Evolutionary conservation across 2,888 invertebrate genomes (phyloP).

Genomic region (Lepidochrysops patricia): DNA sequence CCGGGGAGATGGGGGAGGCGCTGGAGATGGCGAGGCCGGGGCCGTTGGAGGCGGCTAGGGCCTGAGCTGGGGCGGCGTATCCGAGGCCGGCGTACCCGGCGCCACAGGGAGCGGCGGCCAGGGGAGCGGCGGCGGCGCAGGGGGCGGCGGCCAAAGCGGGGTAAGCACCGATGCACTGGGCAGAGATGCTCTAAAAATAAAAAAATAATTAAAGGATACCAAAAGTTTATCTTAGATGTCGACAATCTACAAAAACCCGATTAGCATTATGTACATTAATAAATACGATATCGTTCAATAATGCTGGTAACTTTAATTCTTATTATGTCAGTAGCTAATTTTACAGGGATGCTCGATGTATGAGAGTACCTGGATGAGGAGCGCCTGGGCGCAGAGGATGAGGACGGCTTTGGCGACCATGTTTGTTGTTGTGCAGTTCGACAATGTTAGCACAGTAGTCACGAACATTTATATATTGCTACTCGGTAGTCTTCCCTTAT

Average conservation of each 20-base stretch:
- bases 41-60: slow-evolving; percentile 22
- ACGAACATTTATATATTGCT: slow-evolving; percentile 6
- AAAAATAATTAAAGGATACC: too few relatives aligned
- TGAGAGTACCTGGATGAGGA: slow-evolving; percentile 21
- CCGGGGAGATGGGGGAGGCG: slow-evolving; percentile 25
- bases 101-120: not conserved
- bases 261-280: too few relatives aligned
- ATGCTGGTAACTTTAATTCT: not conserved
- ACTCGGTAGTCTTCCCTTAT: not conserved
- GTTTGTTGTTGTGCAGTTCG: slow-evolving; percentile 17
- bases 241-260: too few relatives aligned
- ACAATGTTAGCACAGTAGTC: not conserved
- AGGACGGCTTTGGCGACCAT: slow-evolving; percentile 34
- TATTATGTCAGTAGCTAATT: too few relatives aligned
- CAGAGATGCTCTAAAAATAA: slow-evolving; percentile 22
- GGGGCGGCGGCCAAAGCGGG: slow-evolving; percentile 10
- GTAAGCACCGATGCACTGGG: slow-evolving; percentile 19
- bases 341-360: too few relatives aligned
- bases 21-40: slow-evolving; percentile 29
- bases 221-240: too few relatives aligned
- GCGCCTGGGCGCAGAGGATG: slow-evolving; percentile 34
- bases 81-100: slow-evolving; percentile 4
- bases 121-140: slow-evolving; percentile 5
- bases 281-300: not conserved
- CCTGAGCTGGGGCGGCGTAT: slow-evolving; percentile 8